A percentile compares a stretch with the other conserved stretches of the same genome.
phyloP scores from a whole-genome alignment of 1,140 invertebrate species.

The Antheraea mylitta region DNA sequence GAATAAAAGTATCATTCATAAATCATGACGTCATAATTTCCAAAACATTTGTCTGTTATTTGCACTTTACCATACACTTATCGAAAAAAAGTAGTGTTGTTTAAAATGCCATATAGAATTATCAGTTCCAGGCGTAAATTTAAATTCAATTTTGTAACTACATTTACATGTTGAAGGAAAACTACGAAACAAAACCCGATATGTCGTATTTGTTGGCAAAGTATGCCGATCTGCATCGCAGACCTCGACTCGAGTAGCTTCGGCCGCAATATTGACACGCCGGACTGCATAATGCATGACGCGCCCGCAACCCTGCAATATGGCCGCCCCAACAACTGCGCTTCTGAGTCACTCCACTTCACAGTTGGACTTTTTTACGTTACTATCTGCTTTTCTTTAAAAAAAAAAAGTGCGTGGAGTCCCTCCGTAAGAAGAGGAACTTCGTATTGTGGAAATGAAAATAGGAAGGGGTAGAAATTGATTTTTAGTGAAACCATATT shows the following conservation, averaged over 20 bases:
- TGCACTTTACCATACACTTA: too few species aligned
- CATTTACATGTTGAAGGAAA: background rate
- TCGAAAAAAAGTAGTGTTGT: background rate
- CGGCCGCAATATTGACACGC: constrained; percentile 6
- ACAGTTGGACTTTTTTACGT: background rate
- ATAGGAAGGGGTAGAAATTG: too few species aligned
- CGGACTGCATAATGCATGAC: constrained; percentile 13
- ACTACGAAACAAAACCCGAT: background rate
- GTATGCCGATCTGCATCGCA: background rate
- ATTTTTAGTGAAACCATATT: too few species aligned
- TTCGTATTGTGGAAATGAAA: too few species aligned
- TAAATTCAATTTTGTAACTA: background rate
- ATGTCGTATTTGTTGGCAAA: too few species aligned
- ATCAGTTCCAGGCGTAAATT: background rate
- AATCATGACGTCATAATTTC: too few species aligned
- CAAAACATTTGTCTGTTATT: too few species aligned
- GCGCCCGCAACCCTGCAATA: constrained; percentile 4
- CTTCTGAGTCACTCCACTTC: background rate
- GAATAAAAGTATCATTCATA: too few species aligned
- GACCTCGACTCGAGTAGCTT: background rate
- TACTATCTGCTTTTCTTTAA: background rate
- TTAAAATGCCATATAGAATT: background rate
- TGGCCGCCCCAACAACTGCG: constrained; percentile 8
- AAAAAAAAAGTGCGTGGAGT: too few species aligned
- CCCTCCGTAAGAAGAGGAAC: too few species aligned